Percentiles rank a stretch among this genome's conserved stretches.
These are phyloP conservation scores for Caenorhabditis brenneri DNA, from an alignment of 1,140 invertebrate species.

Conservation along the genomic window DNA sequence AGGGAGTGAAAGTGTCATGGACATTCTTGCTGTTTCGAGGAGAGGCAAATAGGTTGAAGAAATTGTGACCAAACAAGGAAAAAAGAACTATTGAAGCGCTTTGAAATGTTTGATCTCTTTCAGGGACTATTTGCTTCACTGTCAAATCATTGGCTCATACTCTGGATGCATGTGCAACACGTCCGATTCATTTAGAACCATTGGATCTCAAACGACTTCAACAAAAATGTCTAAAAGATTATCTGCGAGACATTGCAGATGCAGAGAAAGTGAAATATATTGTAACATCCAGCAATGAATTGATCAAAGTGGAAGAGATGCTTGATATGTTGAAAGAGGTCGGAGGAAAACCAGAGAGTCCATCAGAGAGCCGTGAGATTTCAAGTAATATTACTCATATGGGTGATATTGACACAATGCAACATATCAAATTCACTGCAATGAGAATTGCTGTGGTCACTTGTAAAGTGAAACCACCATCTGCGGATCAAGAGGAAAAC, in stretches of 20 bases:
- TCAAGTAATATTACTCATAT: slow-evolving; percentile 70
- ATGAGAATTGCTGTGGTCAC: slow-evolving; percentile 71
- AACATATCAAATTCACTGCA: slow-evolving; percentile 69
- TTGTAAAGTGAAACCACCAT: slow-evolving; percentile 71
- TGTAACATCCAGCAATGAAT: slow-evolving; percentile 62
- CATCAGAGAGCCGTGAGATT: slow-evolving; percentile 63
- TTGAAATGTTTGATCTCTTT: not conserved
- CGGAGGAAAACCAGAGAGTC: slow-evolving; percentile 55
- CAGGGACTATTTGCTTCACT: slow-evolving; percentile 69
- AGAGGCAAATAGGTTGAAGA: not conserved
- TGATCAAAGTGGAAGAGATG: slow-evolving; percentile 63
- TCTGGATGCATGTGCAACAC: slow-evolving; percentile 46
- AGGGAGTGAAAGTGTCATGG: not conserved
- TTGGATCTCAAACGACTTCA: slow-evolving; percentile 69
- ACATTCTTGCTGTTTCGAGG: not conserved
- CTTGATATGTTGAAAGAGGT: slow-evolving; percentile 58
- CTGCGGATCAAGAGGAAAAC: slow-evolving; percentile 59
- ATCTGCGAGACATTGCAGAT: slow-evolving; percentile 64
- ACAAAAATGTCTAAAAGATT: slow-evolving; percentile 63
- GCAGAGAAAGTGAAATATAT: slow-evolving; percentile 70
- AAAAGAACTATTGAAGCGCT: not conserved
- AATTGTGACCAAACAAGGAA: not conserved
- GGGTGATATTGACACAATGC: slow-evolving; percentile 70
- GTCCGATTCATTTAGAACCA: slow-evolving; percentile 68
- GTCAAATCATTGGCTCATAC: slow-evolving; percentile 65